Evolutionary conservation across 2,888 invertebrate species (phyloP).

Genomic region (Octonoba sinensis): DNA sequence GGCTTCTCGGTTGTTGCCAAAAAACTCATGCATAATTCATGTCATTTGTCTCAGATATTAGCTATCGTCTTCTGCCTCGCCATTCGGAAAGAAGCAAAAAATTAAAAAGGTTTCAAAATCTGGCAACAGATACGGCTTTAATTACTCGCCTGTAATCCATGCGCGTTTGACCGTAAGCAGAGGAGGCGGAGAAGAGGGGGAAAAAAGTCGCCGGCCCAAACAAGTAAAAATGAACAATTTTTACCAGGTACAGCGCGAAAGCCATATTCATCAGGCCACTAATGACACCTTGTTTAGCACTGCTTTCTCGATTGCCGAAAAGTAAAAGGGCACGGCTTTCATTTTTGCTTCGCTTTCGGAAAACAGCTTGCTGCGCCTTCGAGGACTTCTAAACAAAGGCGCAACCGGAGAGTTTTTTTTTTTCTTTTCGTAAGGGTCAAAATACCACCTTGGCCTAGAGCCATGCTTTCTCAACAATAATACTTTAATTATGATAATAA

Average conservation of each 20-base stretch:
- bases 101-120: constrained; percentile 34
- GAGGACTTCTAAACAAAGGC: too few relatives aligned
- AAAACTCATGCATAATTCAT: constrained; percentile 63
- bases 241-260: constrained; percentile 41
- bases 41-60: constrained; percentile 63
- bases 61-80: constrained; percentile 45
- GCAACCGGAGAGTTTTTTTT: too few relatives aligned
- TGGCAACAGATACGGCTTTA: constrained; percentile 58
- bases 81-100: constrained; percentile 24
- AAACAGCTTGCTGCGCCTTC: too few relatives aligned
- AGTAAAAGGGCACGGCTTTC: too few relatives aligned
- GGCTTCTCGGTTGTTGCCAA: constrained; percentile 52
- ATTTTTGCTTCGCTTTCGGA: too few relatives aligned
- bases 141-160: constrained; percentile 58
- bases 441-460: too few relatives aligned
- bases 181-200: not conserved
- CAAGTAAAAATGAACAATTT: constrained; percentile 35
- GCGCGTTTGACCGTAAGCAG: constrained; percentile 46
- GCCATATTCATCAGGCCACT: constrained; percentile 40
- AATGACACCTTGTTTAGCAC: constrained; percentile 53
- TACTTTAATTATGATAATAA: too few relatives aligned
- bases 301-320: constrained; percentile 14
- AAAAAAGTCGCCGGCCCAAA: constrained; percentile 10
- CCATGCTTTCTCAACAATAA: too few relatives aligned
- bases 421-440: too few relatives aligned